phyloP scores from a whole-genome alignment of 2,888 invertebrate genomes.

The Drosophila trichaetosa region DNA sequence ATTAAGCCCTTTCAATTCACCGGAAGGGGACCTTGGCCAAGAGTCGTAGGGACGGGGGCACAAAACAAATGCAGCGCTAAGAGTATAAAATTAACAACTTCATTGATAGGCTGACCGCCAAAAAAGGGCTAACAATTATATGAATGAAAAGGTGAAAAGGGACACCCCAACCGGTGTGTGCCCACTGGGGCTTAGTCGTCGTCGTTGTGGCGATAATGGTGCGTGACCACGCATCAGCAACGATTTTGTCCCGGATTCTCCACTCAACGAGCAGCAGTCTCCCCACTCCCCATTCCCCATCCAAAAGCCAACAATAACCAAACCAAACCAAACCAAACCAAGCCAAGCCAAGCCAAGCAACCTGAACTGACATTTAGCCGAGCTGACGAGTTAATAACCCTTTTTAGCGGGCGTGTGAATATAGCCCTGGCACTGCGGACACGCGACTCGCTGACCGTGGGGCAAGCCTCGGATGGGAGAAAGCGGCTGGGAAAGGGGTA shows the following conservation, averaged over 20 bases:
- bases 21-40: slow-evolving; percentile 24
- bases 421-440: slow-evolving; percentile 46
- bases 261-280: slow-evolving; percentile 8
- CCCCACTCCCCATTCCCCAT: neutral
- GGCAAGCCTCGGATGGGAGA: neutral
- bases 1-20: slow-evolving; percentile 50
- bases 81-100: slow-evolving; percentile 81
- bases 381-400: slow-evolving; percentile 84
- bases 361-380: slow-evolving; percentile 76
- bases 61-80: slow-evolving; percentile 40
- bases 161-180: neutral
- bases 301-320: slow-evolving; percentile 5
- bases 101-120: slow-evolving; percentile 68
- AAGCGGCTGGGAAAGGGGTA: neutral
- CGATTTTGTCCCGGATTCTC: slow-evolving; percentile 73
- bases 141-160: slow-evolving; percentile 40
- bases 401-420: slow-evolving; percentile 82
- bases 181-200: slow-evolving; percentile 38
- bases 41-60: neutral
- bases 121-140: slow-evolving; percentile 58
- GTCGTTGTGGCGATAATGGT: slow-evolving; percentile 72
- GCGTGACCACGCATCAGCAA: slow-evolving; percentile 83
- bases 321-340: slow-evolving; percentile 4
- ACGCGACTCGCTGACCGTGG: slow-evolving; percentile 48
- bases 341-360: slow-evolving; percentile 28